Percentiles rank a stretch among this genome's conserved stretches.
Conservation (phyloP, 2,888 invertebrate species). For the Athalia rosae region DNA sequence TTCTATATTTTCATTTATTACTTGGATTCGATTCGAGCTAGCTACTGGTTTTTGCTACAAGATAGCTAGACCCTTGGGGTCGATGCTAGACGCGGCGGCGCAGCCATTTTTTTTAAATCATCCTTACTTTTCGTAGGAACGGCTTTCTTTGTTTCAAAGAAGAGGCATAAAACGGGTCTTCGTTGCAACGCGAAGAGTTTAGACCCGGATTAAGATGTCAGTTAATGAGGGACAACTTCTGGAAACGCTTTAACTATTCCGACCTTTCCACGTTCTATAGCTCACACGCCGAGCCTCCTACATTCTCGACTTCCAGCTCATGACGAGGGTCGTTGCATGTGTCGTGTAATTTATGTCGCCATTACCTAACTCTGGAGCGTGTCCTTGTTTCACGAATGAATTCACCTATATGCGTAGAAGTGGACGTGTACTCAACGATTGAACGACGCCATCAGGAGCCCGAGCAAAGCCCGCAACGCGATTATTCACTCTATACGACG, state of each 20-base stretch:
- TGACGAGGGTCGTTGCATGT: constrained; percentile 29
- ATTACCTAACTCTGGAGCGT: constrained; percentile 15
- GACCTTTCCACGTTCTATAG: too few species aligned
- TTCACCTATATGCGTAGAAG: not conserved
- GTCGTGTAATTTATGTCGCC: constrained; percentile 39
- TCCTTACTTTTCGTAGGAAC: not conserved
- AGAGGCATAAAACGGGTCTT: not conserved
- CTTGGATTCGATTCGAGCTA: constrained; percentile 17
- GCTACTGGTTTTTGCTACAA: not conserved
- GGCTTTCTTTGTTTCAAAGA: constrained; percentile 3
- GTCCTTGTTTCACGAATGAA: constrained; percentile 26
- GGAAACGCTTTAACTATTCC: not conserved
- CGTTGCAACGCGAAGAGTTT: constrained; percentile 5
- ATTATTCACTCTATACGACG: not conserved
- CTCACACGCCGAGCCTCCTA: not conserved
- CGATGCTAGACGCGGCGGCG: too few species aligned
- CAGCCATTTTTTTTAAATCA: not conserved
- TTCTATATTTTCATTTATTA: constrained; percentile 10
- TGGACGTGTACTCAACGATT: not conserved
- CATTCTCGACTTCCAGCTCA: not conserved
- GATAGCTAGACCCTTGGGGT: too few species aligned
- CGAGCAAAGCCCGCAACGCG: not conserved
- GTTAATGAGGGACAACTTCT: not conserved
- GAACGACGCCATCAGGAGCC: not conserved
- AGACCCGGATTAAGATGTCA: constrained; percentile 31